Evolutionary conservation across 92 coral and sea anemone species (phyloP).

Genomic region (Siderastrea siderea): DNA sequence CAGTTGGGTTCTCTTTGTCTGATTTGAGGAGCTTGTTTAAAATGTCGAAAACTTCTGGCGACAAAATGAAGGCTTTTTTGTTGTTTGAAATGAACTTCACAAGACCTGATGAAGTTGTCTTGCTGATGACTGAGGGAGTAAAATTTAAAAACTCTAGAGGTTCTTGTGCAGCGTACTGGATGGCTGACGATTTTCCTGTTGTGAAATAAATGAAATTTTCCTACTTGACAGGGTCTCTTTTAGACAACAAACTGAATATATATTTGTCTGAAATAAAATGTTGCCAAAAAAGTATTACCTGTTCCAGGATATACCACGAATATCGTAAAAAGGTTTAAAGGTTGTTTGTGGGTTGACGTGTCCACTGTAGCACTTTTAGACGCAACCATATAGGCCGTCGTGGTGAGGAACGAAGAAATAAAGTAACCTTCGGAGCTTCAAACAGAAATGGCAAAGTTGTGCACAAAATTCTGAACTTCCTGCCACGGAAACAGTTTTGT

Average conservation of each 20-base stretch:
- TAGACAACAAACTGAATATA: too few species aligned
- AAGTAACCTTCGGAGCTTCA: slow-evolving; percentile 72
- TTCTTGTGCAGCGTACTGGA: slow-evolving; percentile 54
- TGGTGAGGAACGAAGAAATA: slow-evolving; percentile 64
- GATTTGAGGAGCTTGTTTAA: slow-evolving; percentile 29
- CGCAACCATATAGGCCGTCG: slow-evolving; percentile 55
- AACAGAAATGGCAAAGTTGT: slow-evolving; percentile 44
- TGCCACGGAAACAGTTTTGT: slow-evolving; percentile 28
- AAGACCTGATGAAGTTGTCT: slow-evolving; percentile 52
- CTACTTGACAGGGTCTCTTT: neutral
- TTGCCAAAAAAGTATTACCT: neutral
- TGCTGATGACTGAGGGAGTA: slow-evolving; percentile 39
- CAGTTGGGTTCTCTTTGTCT: slow-evolving; percentile 22
- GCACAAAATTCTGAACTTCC: slow-evolving; percentile 24
- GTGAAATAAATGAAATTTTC: too few species aligned
- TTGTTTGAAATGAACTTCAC: slow-evolving; percentile 47
- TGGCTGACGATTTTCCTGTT: slow-evolving; percentile 63
- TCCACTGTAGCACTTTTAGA: slow-evolving; percentile 9
- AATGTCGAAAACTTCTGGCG: slow-evolving; percentile 58
- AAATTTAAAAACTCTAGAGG: slow-evolving; percentile 37
- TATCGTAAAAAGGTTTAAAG: neutral
- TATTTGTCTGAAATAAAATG: neutral
- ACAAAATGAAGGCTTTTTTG: slow-evolving; percentile 47
- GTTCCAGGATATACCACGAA: slow-evolving; percentile 1
- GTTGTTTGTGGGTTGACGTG: neutral